phyloP scores from a whole-genome alignment of 2,797 vertebrate species.

The Neoniphon sammara region DNA sequence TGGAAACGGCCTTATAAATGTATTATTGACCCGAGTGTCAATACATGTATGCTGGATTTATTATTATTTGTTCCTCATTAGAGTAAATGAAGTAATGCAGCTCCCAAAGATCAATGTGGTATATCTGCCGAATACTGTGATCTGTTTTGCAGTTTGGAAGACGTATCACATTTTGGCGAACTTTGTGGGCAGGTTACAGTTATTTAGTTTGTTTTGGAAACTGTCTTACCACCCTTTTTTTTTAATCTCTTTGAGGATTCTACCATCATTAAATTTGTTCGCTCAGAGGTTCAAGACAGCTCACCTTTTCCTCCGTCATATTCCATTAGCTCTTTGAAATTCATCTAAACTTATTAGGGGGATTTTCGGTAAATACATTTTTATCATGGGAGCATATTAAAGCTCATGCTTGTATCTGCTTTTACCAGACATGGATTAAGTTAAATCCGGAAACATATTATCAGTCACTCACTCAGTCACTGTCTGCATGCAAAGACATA shows the following conservation, averaged over 20 bases:
- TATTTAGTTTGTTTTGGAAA: conserved; percentile 24
- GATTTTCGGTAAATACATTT: no score
- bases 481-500: no score
- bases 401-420: no score
- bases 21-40: neutral
- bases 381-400: no score
- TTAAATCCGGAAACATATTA: no score
- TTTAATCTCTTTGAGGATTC: conserved; percentile 27
- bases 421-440: no score
- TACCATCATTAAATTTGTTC: conserved; percentile 12
- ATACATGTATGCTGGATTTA: no score
- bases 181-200: conserved; percentile 14
- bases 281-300: conserved; percentile 22
- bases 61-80: neutral
- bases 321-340: conserved; percentile 30
- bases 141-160: conserved; percentile 31
- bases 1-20: neutral
- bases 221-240: neutral
- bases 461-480: no score
- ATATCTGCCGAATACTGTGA: conserved; percentile 10
- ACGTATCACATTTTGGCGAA: conserved; percentile 23
- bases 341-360: conserved; percentile 8
- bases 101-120: neutral
- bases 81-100: neutral
- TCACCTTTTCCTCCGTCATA: conserved; percentile 24